A percentile compares a stretch with the other conserved stretches of the same genome.
Conservation (phyloP, 2,888 invertebrate genomes). For the Thymelicus acteon region DNA sequence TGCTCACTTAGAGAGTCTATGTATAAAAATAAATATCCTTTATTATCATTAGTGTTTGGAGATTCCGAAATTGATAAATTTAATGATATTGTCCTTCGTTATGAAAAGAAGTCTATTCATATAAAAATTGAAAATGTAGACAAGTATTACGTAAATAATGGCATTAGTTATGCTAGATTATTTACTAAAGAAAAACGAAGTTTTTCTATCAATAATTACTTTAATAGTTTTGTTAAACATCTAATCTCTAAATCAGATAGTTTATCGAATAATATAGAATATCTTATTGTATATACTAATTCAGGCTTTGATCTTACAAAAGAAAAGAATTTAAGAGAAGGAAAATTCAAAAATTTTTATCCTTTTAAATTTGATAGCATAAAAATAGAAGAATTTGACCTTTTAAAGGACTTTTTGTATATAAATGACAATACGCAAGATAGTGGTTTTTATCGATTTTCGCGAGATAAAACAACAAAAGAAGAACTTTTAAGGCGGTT, state of each 20-base stretch:
- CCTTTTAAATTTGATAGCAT: conserved; percentile 35
- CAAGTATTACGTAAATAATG: background rate
- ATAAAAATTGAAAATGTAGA: conserved; percentile 47
- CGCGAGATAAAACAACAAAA: conserved; percentile 44
- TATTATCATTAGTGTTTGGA: conserved; percentile 47
- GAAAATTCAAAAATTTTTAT: background rate
- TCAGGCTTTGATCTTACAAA: background rate
- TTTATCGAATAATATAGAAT: background rate
- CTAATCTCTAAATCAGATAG: background rate
- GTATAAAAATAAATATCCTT: conserved; percentile 49
- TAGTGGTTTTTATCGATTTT: conserved; percentile 47
- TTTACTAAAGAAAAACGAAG: conserved; percentile 45
- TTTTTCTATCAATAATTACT: conserved; percentile 37
- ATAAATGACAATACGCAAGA: conserved; percentile 42
- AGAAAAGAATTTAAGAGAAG: background rate
- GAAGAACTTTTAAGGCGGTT: conserved; percentile 47
- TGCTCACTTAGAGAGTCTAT: conserved; percentile 39
- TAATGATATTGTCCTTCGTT: conserved; percentile 46
- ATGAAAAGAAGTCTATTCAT: conserved; percentile 46
- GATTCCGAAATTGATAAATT: conserved; percentile 45
- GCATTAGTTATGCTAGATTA: conserved; percentile 45
- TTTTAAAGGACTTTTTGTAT: conserved; percentile 44
- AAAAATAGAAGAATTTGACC: conserved; percentile 42
- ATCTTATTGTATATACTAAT: conserved; percentile 1
- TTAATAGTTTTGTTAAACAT: background rate